Evolutionary conservation across 2,888 invertebrate species (phyloP).

Genomic region (Dendrolimus pini): DNA sequence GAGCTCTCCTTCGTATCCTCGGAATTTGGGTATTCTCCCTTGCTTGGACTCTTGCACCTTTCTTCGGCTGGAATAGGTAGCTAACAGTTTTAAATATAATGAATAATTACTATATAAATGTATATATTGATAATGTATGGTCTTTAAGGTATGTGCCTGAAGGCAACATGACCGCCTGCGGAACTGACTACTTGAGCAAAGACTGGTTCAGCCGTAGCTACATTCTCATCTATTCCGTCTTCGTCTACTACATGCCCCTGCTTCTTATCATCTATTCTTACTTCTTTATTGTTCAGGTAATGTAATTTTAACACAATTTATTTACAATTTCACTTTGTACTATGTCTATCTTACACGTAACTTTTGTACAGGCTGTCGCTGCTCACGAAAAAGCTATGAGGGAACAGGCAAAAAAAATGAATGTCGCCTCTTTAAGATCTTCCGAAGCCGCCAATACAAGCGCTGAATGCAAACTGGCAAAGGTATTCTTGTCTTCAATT

Average conservation of each 20-base stretch:
- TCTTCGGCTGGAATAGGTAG: slow-evolving; percentile 91
- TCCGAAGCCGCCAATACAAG: slow-evolving; percentile 86
- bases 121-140: no score
- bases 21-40: slow-evolving; percentile 87
- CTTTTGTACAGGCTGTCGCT: slow-evolving; percentile 79
- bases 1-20: slow-evolving; percentile 85
- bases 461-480: slow-evolving; percentile 91
- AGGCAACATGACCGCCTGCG: slow-evolving; percentile 95
- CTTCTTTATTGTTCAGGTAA: slow-evolving; percentile 89
- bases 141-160: slow-evolving; percentile 88
- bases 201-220: slow-evolving; percentile 87
- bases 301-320: not conserved
- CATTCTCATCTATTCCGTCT: slow-evolving; percentile 86
- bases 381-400: slow-evolving; percentile 92
- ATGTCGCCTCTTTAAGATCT: slow-evolving; percentile 90
- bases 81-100: not conserved
- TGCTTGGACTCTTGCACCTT: slow-evolving; percentile 88
- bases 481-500: slow-evolving; percentile 54
- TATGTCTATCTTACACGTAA: not conserved
- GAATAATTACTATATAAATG: no score
- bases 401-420: slow-evolving; percentile 96
- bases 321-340: no score
- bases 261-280: slow-evolving; percentile 90
- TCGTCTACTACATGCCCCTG: slow-evolving; percentile 86
- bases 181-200: slow-evolving; percentile 89